Evolutionary conservation across 2,888 invertebrate species (phyloP).

Genomic region (Invenusta paracnida): DNA sequence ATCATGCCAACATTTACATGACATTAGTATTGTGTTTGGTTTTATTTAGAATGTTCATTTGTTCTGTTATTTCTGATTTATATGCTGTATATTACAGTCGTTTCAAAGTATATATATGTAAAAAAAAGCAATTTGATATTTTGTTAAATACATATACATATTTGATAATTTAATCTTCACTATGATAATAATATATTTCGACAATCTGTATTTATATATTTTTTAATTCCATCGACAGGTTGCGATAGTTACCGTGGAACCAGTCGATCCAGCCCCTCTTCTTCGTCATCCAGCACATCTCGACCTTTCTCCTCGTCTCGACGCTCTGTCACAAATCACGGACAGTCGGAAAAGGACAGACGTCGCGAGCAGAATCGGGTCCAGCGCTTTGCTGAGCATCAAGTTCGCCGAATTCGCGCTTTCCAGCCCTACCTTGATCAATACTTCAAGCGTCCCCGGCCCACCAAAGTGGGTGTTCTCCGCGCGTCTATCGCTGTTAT

Average conservation of each 20-base stretch:
- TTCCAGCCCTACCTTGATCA: not conserved
- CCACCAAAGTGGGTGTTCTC: not conserved
- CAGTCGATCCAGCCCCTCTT: not conserved
- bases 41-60: too few species aligned
- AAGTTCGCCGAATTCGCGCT: not conserved
- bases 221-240: not conserved
- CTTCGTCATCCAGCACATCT: too few species aligned
- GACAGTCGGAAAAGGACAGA: not conserved
- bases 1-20: too few species aligned
- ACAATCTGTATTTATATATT: too few species aligned
- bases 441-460: not conserved
- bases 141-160: too few species aligned
- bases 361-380: not conserved
- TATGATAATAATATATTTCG: too few species aligned
- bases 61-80: too few species aligned
- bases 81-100: too few species aligned
- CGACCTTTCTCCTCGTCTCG: not conserved
- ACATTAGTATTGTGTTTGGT: too few species aligned
- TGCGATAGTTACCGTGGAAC: not conserved
- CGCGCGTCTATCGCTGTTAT: not conserved
- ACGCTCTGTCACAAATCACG: not conserved
- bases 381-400: not conserved
- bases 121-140: too few species aligned
- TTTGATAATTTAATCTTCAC: too few species aligned
- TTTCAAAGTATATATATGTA: too few species aligned